Conservation (phyloP, 2,797 vertebrate species). For the Rhinatrema bivittatum region DNA sequence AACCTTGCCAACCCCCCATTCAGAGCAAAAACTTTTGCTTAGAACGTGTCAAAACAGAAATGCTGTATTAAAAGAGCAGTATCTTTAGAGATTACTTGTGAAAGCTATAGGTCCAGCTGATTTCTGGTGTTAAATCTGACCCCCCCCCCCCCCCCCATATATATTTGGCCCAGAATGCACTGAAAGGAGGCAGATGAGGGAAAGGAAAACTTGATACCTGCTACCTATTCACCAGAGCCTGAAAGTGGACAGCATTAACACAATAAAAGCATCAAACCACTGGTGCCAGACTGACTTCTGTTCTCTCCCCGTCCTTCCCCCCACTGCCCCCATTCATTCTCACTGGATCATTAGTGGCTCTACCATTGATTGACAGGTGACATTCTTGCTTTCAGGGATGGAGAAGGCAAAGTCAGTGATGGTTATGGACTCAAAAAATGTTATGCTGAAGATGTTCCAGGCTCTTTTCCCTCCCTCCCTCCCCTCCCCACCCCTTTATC, state of each 20-base stretch:
- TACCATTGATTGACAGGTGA: constrained; percentile 81
- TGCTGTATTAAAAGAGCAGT: too few relatives aligned
- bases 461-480: too few relatives aligned
- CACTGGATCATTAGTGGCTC: constrained; percentile 30
- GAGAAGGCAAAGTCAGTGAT: constrained; percentile 74
- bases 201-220: constrained; percentile 34
- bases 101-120: too few relatives aligned
- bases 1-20: too few relatives aligned
- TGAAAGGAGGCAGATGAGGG: constrained; percentile 32
- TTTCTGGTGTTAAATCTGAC: too few relatives aligned
- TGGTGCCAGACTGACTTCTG: too few relatives aligned
- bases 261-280: constrained; percentile 16
- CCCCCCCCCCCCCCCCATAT: too few relatives aligned
- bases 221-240: constrained; percentile 24
- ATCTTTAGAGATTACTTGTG: too few relatives aligned
- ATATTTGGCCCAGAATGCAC: constrained; percentile 47
- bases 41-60: too few relatives aligned
- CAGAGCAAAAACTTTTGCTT: too few relatives aligned
- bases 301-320: neutral
- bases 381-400: constrained; percentile 82
- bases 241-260: constrained; percentile 15
- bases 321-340: constrained; percentile 28
- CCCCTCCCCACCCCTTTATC: too few relatives aligned
- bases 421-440: constrained; percentile 92
- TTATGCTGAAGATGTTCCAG: constrained; percentile 69